Base-by-base conservation (phyloP, 2,888 invertebrate genomes). In the Deilephila porcellus region DNA sequence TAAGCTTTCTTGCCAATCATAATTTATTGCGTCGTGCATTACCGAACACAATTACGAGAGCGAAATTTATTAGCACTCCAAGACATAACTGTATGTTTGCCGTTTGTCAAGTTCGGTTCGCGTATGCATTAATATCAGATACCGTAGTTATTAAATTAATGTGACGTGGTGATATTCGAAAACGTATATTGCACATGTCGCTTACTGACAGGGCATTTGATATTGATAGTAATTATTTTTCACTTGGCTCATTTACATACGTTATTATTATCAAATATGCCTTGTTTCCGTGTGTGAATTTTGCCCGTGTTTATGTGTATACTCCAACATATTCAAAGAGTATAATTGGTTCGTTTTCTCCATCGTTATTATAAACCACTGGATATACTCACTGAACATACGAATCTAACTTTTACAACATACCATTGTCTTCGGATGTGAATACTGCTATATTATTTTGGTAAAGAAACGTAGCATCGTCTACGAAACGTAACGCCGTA, bases 21-120 rank as follows among this genome's bases (percentile, higher is more conserved):
- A 59, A 59, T 59, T 71, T 74, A 63, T 72, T 63, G 63, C 64
- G 64, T 53, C 63, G 34, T 64, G 67, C 64, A 56, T 64, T 59
- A 67, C 25, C 8, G 59, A 67, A 71, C 71, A 71, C 82, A 80
- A 82, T 84, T 83, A 84, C 83, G 80, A 81, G 77, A 80, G 83
- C 84, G 85, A 87, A 86, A 89, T 88, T 86, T 88, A 89, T 90
- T 89, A 88, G 82, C 84, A 83, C 81, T 86, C 83, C 78, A 79
- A 79, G 85, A 88, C 88, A 87, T 71, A 91, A 91, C 89, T 87
- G 88, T 85, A 83, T 84, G 83, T 82, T 67, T 67, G 67, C 86
- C 88, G 89, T 91, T 90, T 89, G 87, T 91, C 91, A 90, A 87
- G 86, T 82, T 85, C 85, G 81, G 80, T 82, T 83, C 85, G 83